Percentiles rank a stretch among this genome's conserved stretches.
These are phyloP conservation scores for Actinostola sp. DNA, from an alignment of 92 coral and sea anemone species.

Conservation along the genomic window DNA sequence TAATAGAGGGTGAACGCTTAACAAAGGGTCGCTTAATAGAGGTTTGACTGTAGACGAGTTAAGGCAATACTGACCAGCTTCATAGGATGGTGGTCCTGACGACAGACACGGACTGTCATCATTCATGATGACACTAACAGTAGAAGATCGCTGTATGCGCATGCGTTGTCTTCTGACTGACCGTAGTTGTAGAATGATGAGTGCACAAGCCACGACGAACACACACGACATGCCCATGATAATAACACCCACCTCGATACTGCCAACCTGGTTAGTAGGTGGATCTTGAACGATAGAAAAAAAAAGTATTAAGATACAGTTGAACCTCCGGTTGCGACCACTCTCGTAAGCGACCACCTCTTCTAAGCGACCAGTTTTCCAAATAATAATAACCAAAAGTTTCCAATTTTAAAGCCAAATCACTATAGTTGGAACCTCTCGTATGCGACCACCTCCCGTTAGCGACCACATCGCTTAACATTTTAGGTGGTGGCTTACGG, in stretches of 20 bases:
- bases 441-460: no score
- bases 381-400: not conserved
- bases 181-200: slow-evolving; percentile 69
- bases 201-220: slow-evolving; percentile 74
- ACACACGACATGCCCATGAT: slow-evolving; percentile 76
- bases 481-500: no score
- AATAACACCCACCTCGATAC: slow-evolving; percentile 78
- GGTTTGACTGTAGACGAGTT: no score
- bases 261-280: slow-evolving; percentile 5
- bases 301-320: no score
- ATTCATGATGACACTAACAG: slow-evolving; percentile 21
- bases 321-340: no score
- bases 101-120: no score
- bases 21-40: no score
- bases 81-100: slow-evolving; percentile 85
- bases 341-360: no score
- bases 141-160: slow-evolving; percentile 47
- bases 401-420: not conserved
- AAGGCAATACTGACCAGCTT: slow-evolving; percentile 76
- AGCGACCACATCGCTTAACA: no score
- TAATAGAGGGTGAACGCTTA: no score
- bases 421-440: no score
- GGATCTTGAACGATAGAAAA: slow-evolving; percentile 18
- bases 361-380: no score
- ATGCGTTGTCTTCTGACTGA: slow-evolving; percentile 66